Percentiles rank a stretch among this genome's conserved stretches.
phyloP scores from a whole-genome alignment of 1,140 invertebrate species.

The Penaeus vannamei region DNA sequence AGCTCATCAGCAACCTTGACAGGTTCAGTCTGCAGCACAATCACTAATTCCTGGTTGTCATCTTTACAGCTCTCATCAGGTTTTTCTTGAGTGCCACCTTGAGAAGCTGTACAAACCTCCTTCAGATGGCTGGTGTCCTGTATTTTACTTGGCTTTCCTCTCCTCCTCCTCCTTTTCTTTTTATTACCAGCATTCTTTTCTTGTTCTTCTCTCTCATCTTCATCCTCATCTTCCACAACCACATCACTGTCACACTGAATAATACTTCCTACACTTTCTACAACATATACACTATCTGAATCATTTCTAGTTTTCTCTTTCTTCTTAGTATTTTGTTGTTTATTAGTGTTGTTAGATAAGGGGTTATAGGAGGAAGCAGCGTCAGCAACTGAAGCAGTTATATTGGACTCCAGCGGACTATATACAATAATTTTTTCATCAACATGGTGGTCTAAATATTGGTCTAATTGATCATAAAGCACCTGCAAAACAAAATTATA shows the following conservation, averaged over 20 bases:
- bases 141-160: background rate
- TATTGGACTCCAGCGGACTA: constrained; percentile 46
- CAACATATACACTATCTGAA: constrained; percentile 5
- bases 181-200: background rate
- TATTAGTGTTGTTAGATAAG: constrained; percentile 43
- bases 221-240: constrained; percentile 51
- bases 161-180: constrained; percentile 36
- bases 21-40: background rate
- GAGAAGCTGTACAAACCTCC: too few relatives aligned
- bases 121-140: too few relatives aligned
- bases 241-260: constrained; percentile 54
- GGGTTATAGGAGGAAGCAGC: constrained; percentile 47
- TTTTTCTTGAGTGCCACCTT: background rate
- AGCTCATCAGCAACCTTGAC: constrained; percentile 11
- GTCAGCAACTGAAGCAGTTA: constrained; percentile 46
- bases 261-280: constrained; percentile 23
- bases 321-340: background rate
- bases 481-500: constrained; percentile 37
- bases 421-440: constrained; percentile 50
- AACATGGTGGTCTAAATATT: constrained; percentile 47
- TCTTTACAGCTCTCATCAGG: constrained; percentile 24
- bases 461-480: constrained; percentile 53
- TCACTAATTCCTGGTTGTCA: background rate
- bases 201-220: constrained; percentile 13
- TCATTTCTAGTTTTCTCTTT: background rate